phyloP scores from a whole-genome alignment of 2,797 vertebrate species.

The Notoglanidium macrostoma region DNA sequence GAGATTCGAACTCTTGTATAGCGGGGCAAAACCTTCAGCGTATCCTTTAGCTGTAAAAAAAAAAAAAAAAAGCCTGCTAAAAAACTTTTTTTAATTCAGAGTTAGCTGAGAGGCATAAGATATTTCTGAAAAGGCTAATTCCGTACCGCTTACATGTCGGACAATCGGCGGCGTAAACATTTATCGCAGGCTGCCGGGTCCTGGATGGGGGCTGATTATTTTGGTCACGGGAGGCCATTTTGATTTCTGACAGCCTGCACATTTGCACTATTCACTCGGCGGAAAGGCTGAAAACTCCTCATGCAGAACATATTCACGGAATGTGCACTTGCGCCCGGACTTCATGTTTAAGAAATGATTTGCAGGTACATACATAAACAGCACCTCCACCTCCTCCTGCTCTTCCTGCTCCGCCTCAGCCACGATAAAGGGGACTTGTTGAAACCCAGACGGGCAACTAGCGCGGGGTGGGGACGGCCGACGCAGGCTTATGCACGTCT shows the following conservation, averaged over 20 bases:
- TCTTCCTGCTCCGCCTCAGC: conserved; percentile 62
- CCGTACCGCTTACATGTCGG: conserved; percentile 60
- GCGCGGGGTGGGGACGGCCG: conserved; percentile 55
- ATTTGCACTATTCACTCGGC: conserved; percentile 74
- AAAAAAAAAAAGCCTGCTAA: conserved; percentile 46
- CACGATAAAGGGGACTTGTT: conserved; percentile 79
- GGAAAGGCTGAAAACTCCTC: conserved; percentile 79
- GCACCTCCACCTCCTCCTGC: conserved; percentile 63
- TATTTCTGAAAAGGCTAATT: conserved; percentile 66
- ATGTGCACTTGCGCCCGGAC: conserved; percentile 72
- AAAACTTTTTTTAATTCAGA: conserved; percentile 67
- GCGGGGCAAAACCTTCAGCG: background rate
- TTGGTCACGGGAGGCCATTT: conserved; percentile 74
- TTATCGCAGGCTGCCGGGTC: conserved; percentile 76
- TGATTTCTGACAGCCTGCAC: conserved; percentile 76
- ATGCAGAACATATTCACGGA: conserved; percentile 82
- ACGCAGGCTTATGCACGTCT: conserved; percentile 63
- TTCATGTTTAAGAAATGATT: conserved; percentile 83
- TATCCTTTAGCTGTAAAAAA: background rate
- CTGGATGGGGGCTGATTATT: conserved; percentile 66
- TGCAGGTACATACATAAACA: conserved; percentile 77
- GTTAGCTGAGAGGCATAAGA: conserved; percentile 49
- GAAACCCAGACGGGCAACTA: conserved; percentile 77
- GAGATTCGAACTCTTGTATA: background rate
- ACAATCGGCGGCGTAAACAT: conserved; percentile 76